These are phyloP conservation scores for Epinephelus moara DNA, from an alignment of 2,113 vertebrate genomes.

Conservation along the genomic window DNA sequence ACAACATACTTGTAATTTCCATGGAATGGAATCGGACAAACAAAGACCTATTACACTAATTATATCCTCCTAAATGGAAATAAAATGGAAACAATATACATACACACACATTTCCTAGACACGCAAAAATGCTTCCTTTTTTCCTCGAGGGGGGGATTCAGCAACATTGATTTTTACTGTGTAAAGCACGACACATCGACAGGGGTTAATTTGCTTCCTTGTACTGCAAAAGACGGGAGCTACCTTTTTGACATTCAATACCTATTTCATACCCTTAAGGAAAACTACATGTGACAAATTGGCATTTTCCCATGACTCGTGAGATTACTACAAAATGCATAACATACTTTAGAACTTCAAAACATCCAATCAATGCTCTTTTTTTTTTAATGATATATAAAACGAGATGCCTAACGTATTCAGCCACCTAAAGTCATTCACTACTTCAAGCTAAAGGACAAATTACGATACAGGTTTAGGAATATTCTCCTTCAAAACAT, in stretches of 20 bases:
- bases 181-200: conserved; percentile 83
- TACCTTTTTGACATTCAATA: conserved; percentile 80
- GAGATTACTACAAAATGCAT: conserved; percentile 82
- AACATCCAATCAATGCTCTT: conserved; percentile 79
- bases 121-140: conserved; percentile 71
- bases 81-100: conserved; percentile 83
- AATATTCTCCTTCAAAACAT: conserved; percentile 78
- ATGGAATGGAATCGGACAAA: conserved; percentile 92
- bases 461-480: conserved; percentile 81
- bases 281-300: conserved; percentile 78
- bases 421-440: conserved; percentile 83
- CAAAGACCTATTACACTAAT: conserved; percentile 87
- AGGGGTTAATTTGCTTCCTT: conserved; percentile 62
- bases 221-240: conserved; percentile 68
- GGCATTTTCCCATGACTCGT: conserved; percentile 71
- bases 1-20: conserved; percentile 98
- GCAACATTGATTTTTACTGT: conserved; percentile 80
- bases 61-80: conserved; percentile 81
- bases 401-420: conserved; percentile 78
- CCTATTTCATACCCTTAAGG: conserved; percentile 70
- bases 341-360: conserved; percentile 78
- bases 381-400: conserved; percentile 68
- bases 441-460: conserved; percentile 85
- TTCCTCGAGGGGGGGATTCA: conserved; percentile 49
- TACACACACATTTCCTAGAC: conserved; percentile 82